Conservation (phyloP, 2,888 invertebrate genomes). For the Ophioninae sp. region DNA sequence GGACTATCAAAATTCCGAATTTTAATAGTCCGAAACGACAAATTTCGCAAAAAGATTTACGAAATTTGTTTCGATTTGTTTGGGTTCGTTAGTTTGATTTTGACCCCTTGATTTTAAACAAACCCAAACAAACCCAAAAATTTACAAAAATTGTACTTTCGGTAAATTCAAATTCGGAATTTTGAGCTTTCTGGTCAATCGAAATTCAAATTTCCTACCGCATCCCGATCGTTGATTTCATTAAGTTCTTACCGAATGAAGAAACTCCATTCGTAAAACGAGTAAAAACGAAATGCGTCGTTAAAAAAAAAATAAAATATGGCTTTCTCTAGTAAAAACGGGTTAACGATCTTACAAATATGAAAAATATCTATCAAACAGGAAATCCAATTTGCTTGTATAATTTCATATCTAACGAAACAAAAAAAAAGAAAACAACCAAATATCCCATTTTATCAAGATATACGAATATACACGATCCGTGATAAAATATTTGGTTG, state of each 20-base stretch:
- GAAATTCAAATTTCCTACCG: too few species aligned
- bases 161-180: too few species aligned
- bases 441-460: constrained; percentile 64
- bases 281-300: neutral
- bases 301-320: neutral
- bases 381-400: neutral
- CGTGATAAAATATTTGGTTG: neutral
- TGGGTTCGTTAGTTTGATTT: too few species aligned
- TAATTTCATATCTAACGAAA: constrained; percentile 3
- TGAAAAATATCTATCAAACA: neutral
- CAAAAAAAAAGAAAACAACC: constrained; percentile 56
- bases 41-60: too few species aligned
- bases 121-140: too few species aligned
- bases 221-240: neutral
- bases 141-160: too few species aligned
- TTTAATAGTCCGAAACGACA: too few species aligned
- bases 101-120: too few species aligned
- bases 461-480: constrained; percentile 64
- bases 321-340: neutral
- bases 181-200: too few species aligned
- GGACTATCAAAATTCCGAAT: too few species aligned
- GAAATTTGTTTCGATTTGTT: too few species aligned
- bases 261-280: neutral
- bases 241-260: neutral
- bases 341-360: neutral